Conservation (phyloP, 2,888 invertebrate species). For the Cheilosia impressa region DNA sequence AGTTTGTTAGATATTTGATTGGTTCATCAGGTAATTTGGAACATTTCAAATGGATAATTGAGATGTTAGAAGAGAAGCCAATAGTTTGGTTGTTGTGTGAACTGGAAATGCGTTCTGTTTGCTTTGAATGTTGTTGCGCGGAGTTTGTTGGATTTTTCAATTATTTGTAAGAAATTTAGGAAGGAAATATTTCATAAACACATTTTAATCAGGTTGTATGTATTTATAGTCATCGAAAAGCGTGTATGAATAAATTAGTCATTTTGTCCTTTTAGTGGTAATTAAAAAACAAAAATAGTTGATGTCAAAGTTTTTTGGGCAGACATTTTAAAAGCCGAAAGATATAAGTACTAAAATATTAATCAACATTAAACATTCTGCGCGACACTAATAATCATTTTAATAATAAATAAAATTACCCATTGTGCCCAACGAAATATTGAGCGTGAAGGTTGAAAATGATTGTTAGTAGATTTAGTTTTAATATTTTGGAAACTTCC, state of each 20-base stretch:
- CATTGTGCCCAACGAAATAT: too few species aligned
- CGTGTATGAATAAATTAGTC: neutral
- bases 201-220: neutral
- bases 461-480: too few species aligned
- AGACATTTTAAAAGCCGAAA: too few species aligned
- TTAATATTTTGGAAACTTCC: too few species aligned
- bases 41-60: conserved; percentile 60
- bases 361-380: too few species aligned
- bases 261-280: too few species aligned
- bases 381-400: too few species aligned
- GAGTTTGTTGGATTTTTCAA: neutral
- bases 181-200: neutral
- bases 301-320: too few species aligned
- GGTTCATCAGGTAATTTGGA: conserved; percentile 25
- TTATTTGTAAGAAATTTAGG: neutral
- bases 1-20: neutral
- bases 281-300: too few species aligned
- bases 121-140: neutral
- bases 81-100: conserved; percentile 2
- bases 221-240: neutral
- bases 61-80: conserved; percentile 42
- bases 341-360: too few species aligned
- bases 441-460: too few species aligned
- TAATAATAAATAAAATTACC: too few species aligned
- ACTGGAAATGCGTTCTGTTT: neutral